Evolutionary conservation across 2,113 vertebrate species (phyloP).

Genomic region (Mustela lutreola): DNA sequence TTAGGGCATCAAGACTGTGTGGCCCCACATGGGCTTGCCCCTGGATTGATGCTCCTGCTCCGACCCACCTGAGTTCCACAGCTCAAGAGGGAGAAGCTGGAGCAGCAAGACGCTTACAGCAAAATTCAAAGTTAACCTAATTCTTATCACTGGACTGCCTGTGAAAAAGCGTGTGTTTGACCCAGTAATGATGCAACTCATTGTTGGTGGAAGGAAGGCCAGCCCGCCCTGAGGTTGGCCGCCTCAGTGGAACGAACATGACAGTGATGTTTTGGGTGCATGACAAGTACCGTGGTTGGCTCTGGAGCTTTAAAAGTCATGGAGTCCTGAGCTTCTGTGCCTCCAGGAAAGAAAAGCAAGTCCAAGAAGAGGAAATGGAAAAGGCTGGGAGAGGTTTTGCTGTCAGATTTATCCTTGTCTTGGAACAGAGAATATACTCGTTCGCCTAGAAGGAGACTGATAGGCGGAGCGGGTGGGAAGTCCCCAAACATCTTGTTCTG

Average conservation of each 20-base stretch:
- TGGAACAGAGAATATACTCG: not conserved
- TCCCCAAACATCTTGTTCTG: not conserved
- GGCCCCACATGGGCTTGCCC: accelerated
- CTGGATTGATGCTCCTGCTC: accelerated
- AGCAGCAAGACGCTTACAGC: not conserved
- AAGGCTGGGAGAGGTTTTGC: not conserved
- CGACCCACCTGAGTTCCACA: not conserved
- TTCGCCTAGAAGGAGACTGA: not conserved
- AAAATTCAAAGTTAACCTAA: not conserved
- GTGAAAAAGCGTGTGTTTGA: not conserved
- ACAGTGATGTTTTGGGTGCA: accelerated
- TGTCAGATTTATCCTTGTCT: not conserved
- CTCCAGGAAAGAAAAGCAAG: not conserved
- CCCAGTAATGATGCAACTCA: not conserved
- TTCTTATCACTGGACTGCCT: not conserved
- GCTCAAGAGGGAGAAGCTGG: not conserved
- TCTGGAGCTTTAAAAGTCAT: not conserved
- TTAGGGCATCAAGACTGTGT: not conserved
- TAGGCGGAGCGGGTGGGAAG: not conserved
- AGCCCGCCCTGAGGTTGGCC: not conserved
- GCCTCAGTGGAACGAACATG: not conserved
- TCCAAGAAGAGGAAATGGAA: not conserved
- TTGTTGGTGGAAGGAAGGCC: not conserved
- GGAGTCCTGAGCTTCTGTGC: not conserved
- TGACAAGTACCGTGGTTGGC: not conserved